These are phyloP conservation scores for Plebejus argus DNA, from an alignment of 2,888 invertebrate genomes.

Conservation along the genomic window DNA sequence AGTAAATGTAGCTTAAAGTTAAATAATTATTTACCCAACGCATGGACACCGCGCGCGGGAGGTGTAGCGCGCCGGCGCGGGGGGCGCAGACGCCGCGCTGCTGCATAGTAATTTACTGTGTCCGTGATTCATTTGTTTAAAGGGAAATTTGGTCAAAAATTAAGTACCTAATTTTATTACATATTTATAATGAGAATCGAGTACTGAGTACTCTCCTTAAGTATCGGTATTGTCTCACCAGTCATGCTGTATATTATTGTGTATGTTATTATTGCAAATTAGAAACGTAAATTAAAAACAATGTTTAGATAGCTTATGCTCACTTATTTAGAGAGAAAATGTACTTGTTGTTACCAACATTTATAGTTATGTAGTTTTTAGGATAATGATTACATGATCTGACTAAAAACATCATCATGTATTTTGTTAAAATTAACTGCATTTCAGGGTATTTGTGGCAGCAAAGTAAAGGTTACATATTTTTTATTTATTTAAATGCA, in stretches of 20 bases:
- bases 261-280: neutral
- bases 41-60: too few species aligned
- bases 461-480: neutral
- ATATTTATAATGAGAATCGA: too few species aligned
- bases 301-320: neutral
- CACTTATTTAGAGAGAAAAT: neutral
- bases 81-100: too few species aligned
- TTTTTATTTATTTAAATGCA: constrained; percentile 11
- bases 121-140: too few species aligned
- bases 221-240: too few species aligned
- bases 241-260: neutral
- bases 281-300: neutral
- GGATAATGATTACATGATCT: neutral
- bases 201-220: too few species aligned
- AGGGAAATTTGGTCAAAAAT: too few species aligned
- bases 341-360: neutral
- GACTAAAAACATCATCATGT: neutral
- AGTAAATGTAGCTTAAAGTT: too few species aligned
- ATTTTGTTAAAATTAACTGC: neutral
- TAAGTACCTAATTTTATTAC: too few species aligned
- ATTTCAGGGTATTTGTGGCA: neutral
- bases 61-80: too few species aligned
- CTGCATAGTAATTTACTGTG: too few species aligned
- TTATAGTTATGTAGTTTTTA: neutral
- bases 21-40: too few species aligned